phyloP scores from a whole-genome alignment of 2,888 invertebrate species.

The Apamea monoglypha region DNA sequence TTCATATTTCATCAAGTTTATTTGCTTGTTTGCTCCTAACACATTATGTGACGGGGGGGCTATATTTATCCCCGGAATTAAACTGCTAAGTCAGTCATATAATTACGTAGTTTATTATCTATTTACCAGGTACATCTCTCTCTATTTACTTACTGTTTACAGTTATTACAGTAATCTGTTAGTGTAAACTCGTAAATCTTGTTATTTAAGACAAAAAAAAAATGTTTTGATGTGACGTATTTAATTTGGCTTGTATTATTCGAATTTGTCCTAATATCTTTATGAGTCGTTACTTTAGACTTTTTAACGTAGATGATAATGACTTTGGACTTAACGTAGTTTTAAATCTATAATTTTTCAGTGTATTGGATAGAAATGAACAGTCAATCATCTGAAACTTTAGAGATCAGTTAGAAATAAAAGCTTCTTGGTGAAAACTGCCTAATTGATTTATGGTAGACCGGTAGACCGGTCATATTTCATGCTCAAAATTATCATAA shows the following conservation, averaged over 20 bases:
- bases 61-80: not conserved
- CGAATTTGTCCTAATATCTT: slow-evolving; percentile 16
- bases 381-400: not conserved
- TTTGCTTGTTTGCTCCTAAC: not conserved
- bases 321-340: not conserved
- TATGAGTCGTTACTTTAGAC: slow-evolving; percentile 1
- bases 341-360: not conserved
- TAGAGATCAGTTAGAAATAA: not conserved
- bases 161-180: slow-evolving; percentile 47
- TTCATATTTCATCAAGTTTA: not conserved
- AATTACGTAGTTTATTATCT: not conserved
- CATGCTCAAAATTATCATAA: not conserved
- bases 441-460: not conserved
- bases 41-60: not conserved
- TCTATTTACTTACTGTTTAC: slow-evolving; percentile 17
- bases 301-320: too few species aligned
- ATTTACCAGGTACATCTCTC: slow-evolving; percentile 8
- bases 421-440: not conserved
- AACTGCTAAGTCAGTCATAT: slow-evolving; percentile 4
- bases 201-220: slow-evolving; percentile 25
- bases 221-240: slow-evolving; percentile 26
- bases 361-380: not conserved
- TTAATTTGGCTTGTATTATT: slow-evolving; percentile 14
- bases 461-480: not conserved
- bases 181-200: slow-evolving; percentile 46